Evolutionary conservation across 2,888 invertebrate species (phyloP).

Genomic region (Monochamus alternatus): DNA sequence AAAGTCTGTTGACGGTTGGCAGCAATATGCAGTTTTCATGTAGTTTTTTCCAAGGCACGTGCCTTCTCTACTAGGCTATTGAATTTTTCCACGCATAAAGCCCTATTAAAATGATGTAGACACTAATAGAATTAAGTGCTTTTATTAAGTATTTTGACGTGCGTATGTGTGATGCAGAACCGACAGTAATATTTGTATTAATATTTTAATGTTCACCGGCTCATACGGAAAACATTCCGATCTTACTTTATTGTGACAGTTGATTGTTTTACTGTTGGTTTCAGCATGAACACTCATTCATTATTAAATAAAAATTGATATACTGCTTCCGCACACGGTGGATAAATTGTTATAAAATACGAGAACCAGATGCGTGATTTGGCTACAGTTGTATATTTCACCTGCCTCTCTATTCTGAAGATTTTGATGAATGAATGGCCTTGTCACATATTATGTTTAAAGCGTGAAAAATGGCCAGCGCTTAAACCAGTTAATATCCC

Average conservation of each 20-base stretch:
- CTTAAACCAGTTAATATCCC: no score
- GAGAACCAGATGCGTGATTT: background rate
- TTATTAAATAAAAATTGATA: background rate
- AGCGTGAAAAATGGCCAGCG: no score
- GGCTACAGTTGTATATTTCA: no score
- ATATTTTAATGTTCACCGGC: conserved; percentile 11
- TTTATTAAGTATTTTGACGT: conserved; percentile 54
- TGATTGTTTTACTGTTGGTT: background rate
- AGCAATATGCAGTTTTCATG: conserved; percentile 54
- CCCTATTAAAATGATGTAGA: conserved; percentile 37
- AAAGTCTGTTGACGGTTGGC: conserved; percentile 40
- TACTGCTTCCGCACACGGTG: background rate
- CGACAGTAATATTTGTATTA: conserved; percentile 20
- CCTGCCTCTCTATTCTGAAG: no score
- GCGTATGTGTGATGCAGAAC: conserved; percentile 40
- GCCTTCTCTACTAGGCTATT: conserved; percentile 29
- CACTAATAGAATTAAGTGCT: conserved; percentile 57
- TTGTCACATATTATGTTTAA: no score
- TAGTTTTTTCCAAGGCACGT: conserved; percentile 48
- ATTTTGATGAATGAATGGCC: no score
- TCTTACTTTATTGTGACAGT: background rate
- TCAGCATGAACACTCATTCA: background rate
- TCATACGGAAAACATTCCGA: background rate
- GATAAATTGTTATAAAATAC: background rate
- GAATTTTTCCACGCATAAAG: conserved; percentile 31